Conservation (phyloP, 2,888 invertebrate genomes). For the Morpho deidamia region DNA sequence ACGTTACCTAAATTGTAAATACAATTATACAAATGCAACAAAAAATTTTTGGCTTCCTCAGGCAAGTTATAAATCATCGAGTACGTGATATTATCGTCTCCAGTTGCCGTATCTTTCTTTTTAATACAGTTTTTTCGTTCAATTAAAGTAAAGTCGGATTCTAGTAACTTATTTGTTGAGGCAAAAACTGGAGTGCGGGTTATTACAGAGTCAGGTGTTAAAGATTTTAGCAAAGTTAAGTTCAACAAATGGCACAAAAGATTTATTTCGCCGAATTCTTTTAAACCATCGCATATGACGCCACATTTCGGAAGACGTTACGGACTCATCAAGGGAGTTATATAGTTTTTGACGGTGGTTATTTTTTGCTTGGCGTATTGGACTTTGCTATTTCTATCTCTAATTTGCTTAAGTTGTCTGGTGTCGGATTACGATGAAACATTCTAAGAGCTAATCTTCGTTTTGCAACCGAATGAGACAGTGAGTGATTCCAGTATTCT, state of each 20-base stretch:
- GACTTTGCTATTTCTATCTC: constrained; percentile 16
- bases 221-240: not conserved
- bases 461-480: constrained; percentile 26
- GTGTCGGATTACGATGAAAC: constrained; percentile 27
- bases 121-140: not conserved
- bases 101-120: constrained; percentile 17
- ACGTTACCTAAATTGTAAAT: constrained; percentile 1
- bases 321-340: constrained; percentile 1
- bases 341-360: constrained; percentile 11
- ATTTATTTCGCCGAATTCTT: not conserved
- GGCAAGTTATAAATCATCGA: constrained; percentile 21
- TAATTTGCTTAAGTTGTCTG: constrained; percentile 17
- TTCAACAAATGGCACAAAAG: not conserved
- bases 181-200: not conserved
- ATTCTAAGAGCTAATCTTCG: constrained; percentile 21
- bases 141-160: not conserved
- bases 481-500: constrained; percentile 9
- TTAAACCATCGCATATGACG: constrained; percentile 6
- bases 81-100: constrained; percentile 17
- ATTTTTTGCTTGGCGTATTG: constrained; percentile 17
- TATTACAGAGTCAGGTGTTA: not conserved
- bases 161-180: not conserved
- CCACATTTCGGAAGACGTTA: constrained; percentile 3
- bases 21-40: constrained; percentile 14
- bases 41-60: constrained; percentile 1